phyloP scores from a whole-genome alignment of 1,140 invertebrate species.

The Reticulitermes speratus region DNA sequence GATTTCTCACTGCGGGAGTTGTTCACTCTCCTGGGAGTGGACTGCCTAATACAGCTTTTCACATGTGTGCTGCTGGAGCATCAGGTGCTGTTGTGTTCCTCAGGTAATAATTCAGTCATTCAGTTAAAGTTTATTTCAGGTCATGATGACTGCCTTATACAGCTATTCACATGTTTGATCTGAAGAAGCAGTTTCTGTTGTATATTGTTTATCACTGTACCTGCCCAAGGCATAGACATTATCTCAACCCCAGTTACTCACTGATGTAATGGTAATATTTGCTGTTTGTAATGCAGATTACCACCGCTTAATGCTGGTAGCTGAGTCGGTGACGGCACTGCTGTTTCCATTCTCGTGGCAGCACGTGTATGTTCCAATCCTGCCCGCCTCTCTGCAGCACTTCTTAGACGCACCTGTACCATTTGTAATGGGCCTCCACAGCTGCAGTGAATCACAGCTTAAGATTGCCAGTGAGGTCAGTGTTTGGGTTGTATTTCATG shows the following conservation, averaged over 20 bases:
- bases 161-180: too few relatives aligned
- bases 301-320: slow-evolving; percentile 94
- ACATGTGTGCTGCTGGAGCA: slow-evolving; percentile 95
- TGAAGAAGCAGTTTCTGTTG: too few relatives aligned
- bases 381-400: slow-evolving; percentile 91
- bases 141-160: too few relatives aligned
- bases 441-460: slow-evolving; percentile 49
- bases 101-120: slow-evolving; percentile 57
- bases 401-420: slow-evolving; percentile 99
- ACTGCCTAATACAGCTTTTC: slow-evolving; percentile 90
- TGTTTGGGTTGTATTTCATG: background rate
- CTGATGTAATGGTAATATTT: background rate
- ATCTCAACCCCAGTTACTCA: background rate
- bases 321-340: slow-evolving; percentile 87
- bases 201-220: too few relatives aligned
- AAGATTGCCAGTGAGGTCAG: slow-evolving; percentile 61
- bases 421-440: slow-evolving; percentile 92
- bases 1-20: slow-evolving; percentile 90
- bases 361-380: slow-evolving; percentile 97
- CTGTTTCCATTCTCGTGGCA: slow-evolving; percentile 97
- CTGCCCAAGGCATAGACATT: too few relatives aligned
- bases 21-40: slow-evolving; percentile 83
- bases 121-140: too few relatives aligned
- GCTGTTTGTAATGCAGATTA: slow-evolving; percentile 22
- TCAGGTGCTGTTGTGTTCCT: slow-evolving; percentile 91